Conservation (phyloP, 1,140 invertebrate species). For the Acromyrmex charruanus region DNA sequence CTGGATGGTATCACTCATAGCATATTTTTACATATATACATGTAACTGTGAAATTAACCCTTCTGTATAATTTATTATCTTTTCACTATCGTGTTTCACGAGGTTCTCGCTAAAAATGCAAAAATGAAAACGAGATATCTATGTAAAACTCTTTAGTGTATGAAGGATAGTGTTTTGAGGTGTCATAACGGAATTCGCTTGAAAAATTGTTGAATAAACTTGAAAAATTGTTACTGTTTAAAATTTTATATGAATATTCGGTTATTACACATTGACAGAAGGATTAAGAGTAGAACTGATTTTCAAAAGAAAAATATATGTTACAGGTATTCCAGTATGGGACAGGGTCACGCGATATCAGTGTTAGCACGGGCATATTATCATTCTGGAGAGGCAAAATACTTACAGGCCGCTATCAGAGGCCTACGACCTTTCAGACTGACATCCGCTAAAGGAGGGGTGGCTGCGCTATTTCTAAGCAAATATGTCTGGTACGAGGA, state of each 20-base stretch:
- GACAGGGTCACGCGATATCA: slow-evolving; percentile 98
- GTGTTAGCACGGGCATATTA: slow-evolving; percentile 96
- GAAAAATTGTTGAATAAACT: too few relatives aligned
- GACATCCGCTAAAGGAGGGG: slow-evolving; percentile 91
- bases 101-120: too few relatives aligned
- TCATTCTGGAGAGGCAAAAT: slow-evolving; percentile 91
- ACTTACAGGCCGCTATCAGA: slow-evolving; percentile 93
- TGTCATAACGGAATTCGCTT: too few relatives aligned
- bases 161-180: too few relatives aligned
- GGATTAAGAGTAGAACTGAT: not conserved
- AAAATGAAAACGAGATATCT: too few relatives aligned
- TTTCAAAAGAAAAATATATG: not conserved
- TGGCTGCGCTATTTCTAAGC: slow-evolving; percentile 94
- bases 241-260: too few relatives aligned
- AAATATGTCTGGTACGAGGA: slow-evolving; percentile 97
- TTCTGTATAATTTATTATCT: too few relatives aligned
- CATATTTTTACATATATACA: slow-evolving; percentile 74
- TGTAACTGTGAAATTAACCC: not conserved
- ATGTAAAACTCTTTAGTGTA: too few relatives aligned
- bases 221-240: too few relatives aligned
- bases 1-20: slow-evolving; percentile 93
- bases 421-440: slow-evolving; percentile 94
- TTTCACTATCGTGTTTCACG: too few relatives aligned
- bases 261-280: too few relatives aligned
- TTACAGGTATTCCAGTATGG: slow-evolving; percentile 97